Conservation (phyloP, 1,140 invertebrate genomes). For the Holotrichia oblita region DNA sequence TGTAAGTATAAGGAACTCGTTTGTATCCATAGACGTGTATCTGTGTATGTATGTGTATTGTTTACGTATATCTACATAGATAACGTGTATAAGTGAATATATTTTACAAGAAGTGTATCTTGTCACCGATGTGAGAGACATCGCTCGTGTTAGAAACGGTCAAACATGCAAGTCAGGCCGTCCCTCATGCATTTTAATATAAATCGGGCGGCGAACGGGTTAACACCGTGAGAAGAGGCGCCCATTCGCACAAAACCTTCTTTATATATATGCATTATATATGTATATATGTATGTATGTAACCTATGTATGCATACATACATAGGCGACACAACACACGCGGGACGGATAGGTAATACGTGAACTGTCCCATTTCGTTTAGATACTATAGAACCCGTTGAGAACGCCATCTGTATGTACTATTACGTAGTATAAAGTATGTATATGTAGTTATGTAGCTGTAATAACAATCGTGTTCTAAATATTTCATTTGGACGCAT, state of each 20-base stretch:
- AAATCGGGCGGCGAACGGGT: slow-evolving; percentile 31
- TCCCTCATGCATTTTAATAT: slow-evolving; percentile 36
- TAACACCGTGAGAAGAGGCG: slow-evolving; percentile 27
- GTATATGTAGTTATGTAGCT: slow-evolving; percentile 2
- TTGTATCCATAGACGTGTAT: neutral
- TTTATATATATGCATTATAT: slow-evolving; percentile 17
- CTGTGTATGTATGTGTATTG: neutral
- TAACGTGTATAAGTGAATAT: slow-evolving; percentile 23
- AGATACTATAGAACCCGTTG: slow-evolving; percentile 4
- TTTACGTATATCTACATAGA: slow-evolving; percentile 9
- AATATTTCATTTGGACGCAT: neutral
- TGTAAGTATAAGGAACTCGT: neutral
- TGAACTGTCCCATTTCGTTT: slow-evolving; percentile 10
- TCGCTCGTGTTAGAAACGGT: slow-evolving; percentile 34
- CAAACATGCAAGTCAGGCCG: slow-evolving; percentile 32
- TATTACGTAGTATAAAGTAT: slow-evolving; percentile 2
- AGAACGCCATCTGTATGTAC: neutral
- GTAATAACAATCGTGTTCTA: slow-evolving; percentile 28
- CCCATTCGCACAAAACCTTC: slow-evolving; percentile 24
- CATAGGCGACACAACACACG: neutral
- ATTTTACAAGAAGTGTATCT: slow-evolving; percentile 29
- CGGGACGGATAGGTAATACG: neutral
- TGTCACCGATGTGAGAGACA: slow-evolving; percentile 33
- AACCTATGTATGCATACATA: neutral
- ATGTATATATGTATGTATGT: neutral